These are phyloP conservation scores for Dasyornis broadbenti DNA, from an alignment of 2,113 vertebrate species.

Conservation along the genomic window DNA sequence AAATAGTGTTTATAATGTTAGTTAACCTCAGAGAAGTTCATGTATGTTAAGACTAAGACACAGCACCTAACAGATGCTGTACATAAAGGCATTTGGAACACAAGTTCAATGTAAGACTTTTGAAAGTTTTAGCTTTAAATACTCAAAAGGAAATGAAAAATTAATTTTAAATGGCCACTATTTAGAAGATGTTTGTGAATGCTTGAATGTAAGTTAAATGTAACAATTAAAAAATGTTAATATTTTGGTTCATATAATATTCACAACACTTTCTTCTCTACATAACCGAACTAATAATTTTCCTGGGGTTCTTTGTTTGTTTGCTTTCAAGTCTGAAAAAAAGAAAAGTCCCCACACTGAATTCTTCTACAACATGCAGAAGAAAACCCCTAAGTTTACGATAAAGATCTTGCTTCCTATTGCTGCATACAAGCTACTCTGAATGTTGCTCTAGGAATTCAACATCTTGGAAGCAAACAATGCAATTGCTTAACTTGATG, in stretches of 20 bases:
- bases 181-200: not conserved
- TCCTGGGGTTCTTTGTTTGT: not conserved
- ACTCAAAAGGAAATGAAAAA: not conserved
- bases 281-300: not conserved
- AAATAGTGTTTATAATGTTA: conserved; percentile 3
- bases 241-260: not conserved
- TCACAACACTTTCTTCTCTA: not conserved
- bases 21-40: conserved; percentile 16
- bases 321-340: not conserved
- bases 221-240: not conserved
- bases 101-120: not conserved
- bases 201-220: not conserved
- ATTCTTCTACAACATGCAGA: not conserved
- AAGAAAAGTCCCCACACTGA: not conserved
- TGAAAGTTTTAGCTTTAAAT: not conserved
- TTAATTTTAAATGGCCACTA: not conserved
- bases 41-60: not conserved
- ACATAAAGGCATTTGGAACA: not conserved
- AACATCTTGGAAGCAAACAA: not conserved
- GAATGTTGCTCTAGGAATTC: not conserved
- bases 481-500: not conserved
- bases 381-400: not conserved
- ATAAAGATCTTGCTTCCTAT: not conserved
- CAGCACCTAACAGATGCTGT: not conserved
- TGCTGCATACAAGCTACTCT: not conserved